Evolutionary conservation across 1,140 invertebrate species (phyloP).

Genomic region (Trichonephila clavipes): DNA sequence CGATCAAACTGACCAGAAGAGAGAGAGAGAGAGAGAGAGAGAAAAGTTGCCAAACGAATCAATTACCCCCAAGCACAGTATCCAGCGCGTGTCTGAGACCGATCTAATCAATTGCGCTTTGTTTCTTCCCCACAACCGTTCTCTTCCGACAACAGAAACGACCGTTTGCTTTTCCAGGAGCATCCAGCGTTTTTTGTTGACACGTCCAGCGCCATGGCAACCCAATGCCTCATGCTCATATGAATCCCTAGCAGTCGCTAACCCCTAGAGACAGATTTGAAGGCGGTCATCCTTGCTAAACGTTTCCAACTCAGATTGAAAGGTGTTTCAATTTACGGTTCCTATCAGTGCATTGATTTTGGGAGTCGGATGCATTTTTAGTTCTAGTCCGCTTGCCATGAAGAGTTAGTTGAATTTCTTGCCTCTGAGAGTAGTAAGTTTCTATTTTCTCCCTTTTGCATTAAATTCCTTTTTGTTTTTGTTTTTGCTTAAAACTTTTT

Average conservation of each 20-base stretch:
- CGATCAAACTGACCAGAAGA: no score
- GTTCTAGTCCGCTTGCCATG: background rate
- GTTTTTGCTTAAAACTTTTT: background rate
- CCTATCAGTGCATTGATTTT: background rate
- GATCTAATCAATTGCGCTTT: background rate
- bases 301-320: constrained; percentile 9
- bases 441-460: background rate
- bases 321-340: constrained; percentile 39
- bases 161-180: constrained; percentile 24
- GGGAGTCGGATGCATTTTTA: background rate
- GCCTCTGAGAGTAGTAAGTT: background rate
- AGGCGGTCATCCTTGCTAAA: constrained; percentile 17
- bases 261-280: constrained; percentile 6
- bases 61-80: background rate
- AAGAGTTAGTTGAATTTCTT: background rate
- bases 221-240: constrained; percentile 10
- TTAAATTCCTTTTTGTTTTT: background rate
- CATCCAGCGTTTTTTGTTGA: constrained; percentile 54
- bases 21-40: no score
- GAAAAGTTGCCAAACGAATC: background rate
- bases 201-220: constrained; percentile 14
- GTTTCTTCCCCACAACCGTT: background rate
- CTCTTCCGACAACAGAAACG: background rate
- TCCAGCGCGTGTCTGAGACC: background rate
- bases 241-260: constrained; percentile 36